Evolutionary conservation across 2,113 vertebrate species (phyloP), one percentile per base, ranked within the genome.

Genomic region (Chloropsis cyanopogon): DNA sequence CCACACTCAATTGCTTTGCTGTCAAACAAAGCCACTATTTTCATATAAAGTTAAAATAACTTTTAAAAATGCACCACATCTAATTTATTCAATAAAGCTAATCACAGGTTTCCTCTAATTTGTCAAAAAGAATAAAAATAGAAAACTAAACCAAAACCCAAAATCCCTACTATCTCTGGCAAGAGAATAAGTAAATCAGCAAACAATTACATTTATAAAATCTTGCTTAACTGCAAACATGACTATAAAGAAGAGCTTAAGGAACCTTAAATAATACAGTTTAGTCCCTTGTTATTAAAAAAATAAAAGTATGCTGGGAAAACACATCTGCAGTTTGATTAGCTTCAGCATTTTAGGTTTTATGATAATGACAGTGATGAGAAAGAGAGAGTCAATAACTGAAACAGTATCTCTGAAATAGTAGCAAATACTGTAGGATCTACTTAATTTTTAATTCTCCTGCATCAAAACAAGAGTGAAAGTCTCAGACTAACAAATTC

Each of bases 341-440:
- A 97, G 59, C 93, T 94, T 91, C 1, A 11, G 70, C 28, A 5
- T 53, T 96, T 95, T 78, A 92, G n/a, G 54, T 54, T 93, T 92
- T 92, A 96, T 96, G 95, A 73, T 75, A 90, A 97, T 94, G 94
- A 93, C 68, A 94, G 83, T n/a, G 90, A 94, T 95, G 92, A 96
- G 79, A 92, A 92, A 92, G 91, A 86, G 56, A 95, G 68, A 96
- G 75, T 83, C 89, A 88, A 70, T 82, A 95, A 95, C 33, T 85
- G 39, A 94, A 92, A 82, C 15, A 91, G 46, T 79, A 92, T 56
- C 63, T 82, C 64, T 83, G 39, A 78, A 95, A 82, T 2, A 95
- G 52, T 8, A 95, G 82, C 93, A 94, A 92, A 86, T 70, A 77
- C 28, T 94, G 37, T 77, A 92, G 35, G 29, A 80, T 77, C 93